Conservation (phyloP, 2,113 vertebrate species). For the Podarcis raffonei region DNA sequence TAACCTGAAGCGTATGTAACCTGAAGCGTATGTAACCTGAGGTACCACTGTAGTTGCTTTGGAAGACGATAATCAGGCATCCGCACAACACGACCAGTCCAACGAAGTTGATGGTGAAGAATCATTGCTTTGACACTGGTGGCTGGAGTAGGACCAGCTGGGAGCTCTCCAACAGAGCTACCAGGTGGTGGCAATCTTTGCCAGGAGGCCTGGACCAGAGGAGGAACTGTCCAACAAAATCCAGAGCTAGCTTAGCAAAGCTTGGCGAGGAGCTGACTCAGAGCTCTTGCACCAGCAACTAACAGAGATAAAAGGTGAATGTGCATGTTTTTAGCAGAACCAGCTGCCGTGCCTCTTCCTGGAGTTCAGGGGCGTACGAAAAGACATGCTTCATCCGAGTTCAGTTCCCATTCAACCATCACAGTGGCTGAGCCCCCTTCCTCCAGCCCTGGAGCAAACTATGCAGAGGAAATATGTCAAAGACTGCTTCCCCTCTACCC, state of each 20-base stretch:
- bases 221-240: not conserved
- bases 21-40: too few species aligned
- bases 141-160: not conserved
- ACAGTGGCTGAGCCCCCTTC: not conserved
- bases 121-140: too few species aligned
- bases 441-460: not conserved
- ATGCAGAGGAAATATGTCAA: not conserved
- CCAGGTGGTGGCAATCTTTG: not conserved
- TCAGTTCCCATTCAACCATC: not conserved
- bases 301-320: not conserved
- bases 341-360: not conserved
- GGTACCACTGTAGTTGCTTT: too few species aligned
- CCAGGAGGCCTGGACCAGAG: not conserved
- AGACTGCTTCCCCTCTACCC: not conserved
- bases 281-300: not conserved
- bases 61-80: too few species aligned
- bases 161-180: not conserved
- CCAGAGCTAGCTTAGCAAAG: not conserved
- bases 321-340: not conserved
- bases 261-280: not conserved
- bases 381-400: too few species aligned
- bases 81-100: too few species aligned
- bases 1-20: too few species aligned
- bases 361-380: not conserved
- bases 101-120: too few species aligned